phyloP scores from a whole-genome alignment of 2,888 invertebrate species.

The Platycnemis pennipes region DNA sequence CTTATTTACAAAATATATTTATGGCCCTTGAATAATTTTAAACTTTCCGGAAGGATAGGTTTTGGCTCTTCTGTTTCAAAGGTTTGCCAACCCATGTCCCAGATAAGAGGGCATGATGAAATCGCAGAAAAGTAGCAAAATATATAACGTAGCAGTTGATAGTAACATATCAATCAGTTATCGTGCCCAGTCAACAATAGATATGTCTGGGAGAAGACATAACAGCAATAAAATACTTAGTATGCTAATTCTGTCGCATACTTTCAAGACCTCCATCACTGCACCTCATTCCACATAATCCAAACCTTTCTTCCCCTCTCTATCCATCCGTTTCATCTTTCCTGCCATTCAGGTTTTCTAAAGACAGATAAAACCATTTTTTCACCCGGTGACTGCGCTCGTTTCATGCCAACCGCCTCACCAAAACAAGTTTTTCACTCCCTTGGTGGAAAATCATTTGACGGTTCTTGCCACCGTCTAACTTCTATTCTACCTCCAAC shows the following conservation, averaged over 20 bases:
- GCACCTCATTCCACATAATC: neutral
- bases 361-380: neutral
- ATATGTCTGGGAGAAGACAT: too few relatives aligned
- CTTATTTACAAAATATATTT: too few relatives aligned
- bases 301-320: neutral
- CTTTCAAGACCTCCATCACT: neutral
- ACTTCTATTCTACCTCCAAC: slow-evolving; percentile 2
- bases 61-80: too few relatives aligned
- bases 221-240: neutral
- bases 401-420: neutral
- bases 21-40: too few relatives aligned
- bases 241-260: neutral
- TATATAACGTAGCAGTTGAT: too few relatives aligned
- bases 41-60: too few relatives aligned
- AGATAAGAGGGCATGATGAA: too few relatives aligned
- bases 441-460: neutral
- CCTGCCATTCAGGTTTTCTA: neutral
- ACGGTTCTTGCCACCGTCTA: neutral
- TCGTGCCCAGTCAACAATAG: too few relatives aligned
- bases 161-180: too few relatives aligned
- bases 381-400: neutral
- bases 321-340: neutral
- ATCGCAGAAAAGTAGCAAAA: too few relatives aligned
- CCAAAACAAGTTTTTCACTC: neutral
- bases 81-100: too few relatives aligned